Evolutionary conservation across 2,888 invertebrate species (phyloP).

Genomic region (Podotricha telesiphe): DNA sequence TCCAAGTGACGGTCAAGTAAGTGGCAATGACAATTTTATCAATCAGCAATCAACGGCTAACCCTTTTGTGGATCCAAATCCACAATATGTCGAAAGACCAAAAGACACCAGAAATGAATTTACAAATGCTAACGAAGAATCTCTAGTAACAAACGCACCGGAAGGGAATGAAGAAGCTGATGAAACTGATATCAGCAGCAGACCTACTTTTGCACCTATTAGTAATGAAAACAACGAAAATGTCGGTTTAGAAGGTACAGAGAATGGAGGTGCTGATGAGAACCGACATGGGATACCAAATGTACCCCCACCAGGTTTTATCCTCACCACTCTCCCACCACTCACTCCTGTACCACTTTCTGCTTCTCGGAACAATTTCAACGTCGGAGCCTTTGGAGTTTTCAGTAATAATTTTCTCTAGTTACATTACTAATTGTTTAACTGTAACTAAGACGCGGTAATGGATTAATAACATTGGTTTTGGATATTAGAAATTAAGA

Average conservation of each 20-base stretch:
- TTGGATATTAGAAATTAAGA: constrained; percentile 16
- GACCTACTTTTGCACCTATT: constrained; percentile 21
- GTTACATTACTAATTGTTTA: constrained; percentile 17
- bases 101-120: constrained; percentile 27
- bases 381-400: constrained; percentile 46
- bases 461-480: constrained; percentile 27
- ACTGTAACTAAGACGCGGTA: constrained; percentile 12
- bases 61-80: constrained; percentile 21
- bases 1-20: constrained; percentile 42
- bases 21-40: constrained; percentile 38
- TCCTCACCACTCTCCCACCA: constrained; percentile 39
- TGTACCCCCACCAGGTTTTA: constrained; percentile 11
- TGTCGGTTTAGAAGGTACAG: constrained; percentile 8
- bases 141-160: constrained; percentile 1
- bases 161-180: background rate
- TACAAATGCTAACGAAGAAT: constrained; percentile 19
- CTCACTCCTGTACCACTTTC: constrained; percentile 54
- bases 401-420: constrained; percentile 19
- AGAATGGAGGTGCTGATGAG: constrained; percentile 3
- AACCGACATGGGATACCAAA: constrained; percentile 18
- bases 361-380: constrained; percentile 52
- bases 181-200: background rate
- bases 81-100: constrained; percentile 6
- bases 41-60: constrained; percentile 17
- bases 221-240: constrained; percentile 23